These are phyloP conservation scores for Enteromius radiatus DNA, from an alignment of 2,797 vertebrate species.

Conservation along the genomic window DNA sequence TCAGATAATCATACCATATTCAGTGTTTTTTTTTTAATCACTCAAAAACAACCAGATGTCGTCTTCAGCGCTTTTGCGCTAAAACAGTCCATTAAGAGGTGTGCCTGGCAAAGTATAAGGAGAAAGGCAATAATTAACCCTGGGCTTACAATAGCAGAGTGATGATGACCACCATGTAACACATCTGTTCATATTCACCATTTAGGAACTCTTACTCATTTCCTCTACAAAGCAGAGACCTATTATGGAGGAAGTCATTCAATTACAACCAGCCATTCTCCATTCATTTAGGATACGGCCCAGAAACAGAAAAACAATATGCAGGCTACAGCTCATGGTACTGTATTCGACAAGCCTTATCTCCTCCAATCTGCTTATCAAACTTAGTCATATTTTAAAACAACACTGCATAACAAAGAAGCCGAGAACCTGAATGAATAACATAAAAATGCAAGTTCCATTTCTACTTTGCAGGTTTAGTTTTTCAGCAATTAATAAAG, in stretches of 20 bases:
- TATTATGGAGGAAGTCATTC: slow-evolving; percentile 40
- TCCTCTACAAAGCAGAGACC: slow-evolving; percentile 27
- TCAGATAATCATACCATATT: background rate
- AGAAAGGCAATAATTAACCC: slow-evolving; percentile 29
- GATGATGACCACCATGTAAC: slow-evolving; percentile 26
- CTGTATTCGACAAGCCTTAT: background rate
- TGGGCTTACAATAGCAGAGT: slow-evolving; percentile 14
- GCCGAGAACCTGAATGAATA: background rate
- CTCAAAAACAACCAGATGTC: background rate
- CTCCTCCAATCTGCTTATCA: background rate
- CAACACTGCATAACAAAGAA: background rate
- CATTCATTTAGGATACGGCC: slow-evolving; percentile 33
- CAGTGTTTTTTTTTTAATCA: background rate
- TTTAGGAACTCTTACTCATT: slow-evolving; percentile 40
- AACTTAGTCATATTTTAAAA: background rate
- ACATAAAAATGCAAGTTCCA: background rate
- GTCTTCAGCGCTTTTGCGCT: background rate
- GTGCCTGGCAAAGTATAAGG: background rate
- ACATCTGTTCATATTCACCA: slow-evolving; percentile 41
- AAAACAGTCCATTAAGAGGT: slow-evolving; percentile 8
- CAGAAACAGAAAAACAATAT: slow-evolving; percentile 31
- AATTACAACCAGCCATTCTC: slow-evolving; percentile 25
- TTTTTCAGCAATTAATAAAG: background rate
- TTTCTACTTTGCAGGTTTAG: background rate
- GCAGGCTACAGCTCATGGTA: background rate